Base-by-base conservation (phyloP, 2,888 invertebrate genomes). In the Elmis aenea region DNA sequence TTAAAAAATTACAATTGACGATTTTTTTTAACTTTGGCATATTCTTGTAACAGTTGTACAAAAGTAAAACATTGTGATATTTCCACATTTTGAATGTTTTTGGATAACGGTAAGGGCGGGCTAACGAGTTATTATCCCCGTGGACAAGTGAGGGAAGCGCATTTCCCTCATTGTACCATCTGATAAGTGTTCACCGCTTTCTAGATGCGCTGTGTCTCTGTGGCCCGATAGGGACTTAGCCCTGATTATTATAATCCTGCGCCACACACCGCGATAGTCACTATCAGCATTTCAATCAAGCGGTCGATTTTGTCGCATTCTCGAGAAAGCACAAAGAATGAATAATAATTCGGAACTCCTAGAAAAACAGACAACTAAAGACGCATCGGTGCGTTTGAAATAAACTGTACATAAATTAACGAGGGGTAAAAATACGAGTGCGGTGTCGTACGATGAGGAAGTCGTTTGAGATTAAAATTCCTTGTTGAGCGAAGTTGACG, bases 401-500 rank as follows among this genome's bases (percentile, higher is more conserved):
- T n/a, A n/a, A n/a, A n/a, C n/a, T n/a, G n/a, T n/a, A n/a, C n/a
- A n/a, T n/a, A n/a, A n/a, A n/a, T n/a, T 15, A 18, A 9, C 11
- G 23, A 22, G 8, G 22, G 10, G 9, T 22, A 13, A 13, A 15
- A 31, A 20, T 23, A n/a, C n/a, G 6, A 20, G 16, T 14, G 23
- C 16, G 22, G 21, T 16, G 14, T 16, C 26, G 13, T 51, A 52
- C 48, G 59, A 57, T 54, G 56, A 52, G 57, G 56, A 58, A 58
- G 58, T 51, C 51, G 52, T 50, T 51, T 48, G 55, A 57, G 64
- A 66, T 66, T 64, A 62, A 65, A 62, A 64, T 61, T 61, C 59
- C 53, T 56, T 46, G 49, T 45, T 53, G 59, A 55, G 56, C 54
- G 54, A 54, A 52, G 53, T 52, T 55, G 64, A 64, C 62, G 58